These are phyloP conservation scores for Calidris pugnax DNA, from an alignment of 2,113 vertebrate genomes.

Conservation along the genomic window DNA sequence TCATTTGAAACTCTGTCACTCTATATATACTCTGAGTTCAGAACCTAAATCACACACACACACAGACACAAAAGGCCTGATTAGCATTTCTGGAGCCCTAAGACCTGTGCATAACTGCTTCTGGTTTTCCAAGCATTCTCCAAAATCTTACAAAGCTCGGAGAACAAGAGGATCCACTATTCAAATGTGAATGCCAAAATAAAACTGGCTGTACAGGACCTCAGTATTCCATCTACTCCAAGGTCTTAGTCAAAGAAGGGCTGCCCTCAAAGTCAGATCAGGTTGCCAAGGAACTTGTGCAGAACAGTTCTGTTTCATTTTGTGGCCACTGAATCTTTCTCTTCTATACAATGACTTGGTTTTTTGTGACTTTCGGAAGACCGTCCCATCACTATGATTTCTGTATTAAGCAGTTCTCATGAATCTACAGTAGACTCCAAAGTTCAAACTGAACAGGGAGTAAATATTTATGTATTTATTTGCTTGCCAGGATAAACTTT, in stretches of 20 bases:
- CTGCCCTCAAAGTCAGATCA: background rate
- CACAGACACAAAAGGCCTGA: background rate
- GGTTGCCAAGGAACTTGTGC: background rate
- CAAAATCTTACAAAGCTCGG: background rate
- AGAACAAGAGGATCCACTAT: background rate
- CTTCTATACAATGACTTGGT: background rate
- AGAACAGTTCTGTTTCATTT: background rate
- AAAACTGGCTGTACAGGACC: background rate
- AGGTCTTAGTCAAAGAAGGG: background rate
- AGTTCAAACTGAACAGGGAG: background rate
- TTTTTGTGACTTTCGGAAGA: background rate
- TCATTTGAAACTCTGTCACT: background rate
- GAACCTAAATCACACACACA: background rate
- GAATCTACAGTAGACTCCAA: background rate
- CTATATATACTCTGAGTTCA: background rate
- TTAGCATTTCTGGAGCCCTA: background rate
- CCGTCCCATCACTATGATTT: background rate
- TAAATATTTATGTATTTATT: background rate
- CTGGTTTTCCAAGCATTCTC: background rate
- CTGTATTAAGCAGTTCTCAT: background rate
- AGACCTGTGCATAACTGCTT: rapidly evolving
- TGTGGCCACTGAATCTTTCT: background rate
- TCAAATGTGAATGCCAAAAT: background rate
- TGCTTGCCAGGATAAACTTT: background rate
- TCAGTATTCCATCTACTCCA: background rate